These are phyloP conservation scores for Nannospalax galili DNA, from an alignment of 2,113 vertebrate genomes.

Conservation along the genomic window DNA sequence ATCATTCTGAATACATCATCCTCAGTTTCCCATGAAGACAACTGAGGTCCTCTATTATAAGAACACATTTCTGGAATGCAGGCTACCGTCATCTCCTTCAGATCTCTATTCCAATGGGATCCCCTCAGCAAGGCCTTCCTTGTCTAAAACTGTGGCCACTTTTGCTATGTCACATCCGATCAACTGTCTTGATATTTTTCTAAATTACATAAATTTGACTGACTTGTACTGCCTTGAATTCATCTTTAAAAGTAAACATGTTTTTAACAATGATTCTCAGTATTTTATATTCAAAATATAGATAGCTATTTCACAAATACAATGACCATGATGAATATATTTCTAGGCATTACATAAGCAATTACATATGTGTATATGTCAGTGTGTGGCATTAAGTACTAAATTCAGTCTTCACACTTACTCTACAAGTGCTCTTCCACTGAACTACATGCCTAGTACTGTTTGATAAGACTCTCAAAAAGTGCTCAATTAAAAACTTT, in stretches of 20 bases:
- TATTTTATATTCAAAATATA: background rate
- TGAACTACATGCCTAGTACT: background rate
- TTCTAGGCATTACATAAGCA: background rate
- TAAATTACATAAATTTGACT: background rate
- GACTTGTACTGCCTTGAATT: background rate
- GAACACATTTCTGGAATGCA: background rate
- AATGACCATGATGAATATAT: background rate
- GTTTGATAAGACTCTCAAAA: background rate
- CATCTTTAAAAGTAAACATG: background rate
- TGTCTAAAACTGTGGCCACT: background rate
- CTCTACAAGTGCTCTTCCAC: rapidly evolving
- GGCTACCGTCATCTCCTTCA: background rate
- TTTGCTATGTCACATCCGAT: background rate
- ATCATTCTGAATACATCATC: background rate
- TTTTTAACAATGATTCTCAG: background rate
- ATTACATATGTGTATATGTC: background rate
- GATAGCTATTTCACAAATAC: background rate
- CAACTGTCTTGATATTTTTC: background rate
- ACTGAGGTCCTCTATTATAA: background rate
- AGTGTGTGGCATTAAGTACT: background rate
- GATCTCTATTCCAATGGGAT: background rate
- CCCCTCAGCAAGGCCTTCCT: background rate
- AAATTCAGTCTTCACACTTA: background rate
- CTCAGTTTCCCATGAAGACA: background rate
- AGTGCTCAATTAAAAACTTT: background rate